phyloP scores from a whole-genome alignment of 2,888 invertebrate species.

The Piscicola geometra region DNA sequence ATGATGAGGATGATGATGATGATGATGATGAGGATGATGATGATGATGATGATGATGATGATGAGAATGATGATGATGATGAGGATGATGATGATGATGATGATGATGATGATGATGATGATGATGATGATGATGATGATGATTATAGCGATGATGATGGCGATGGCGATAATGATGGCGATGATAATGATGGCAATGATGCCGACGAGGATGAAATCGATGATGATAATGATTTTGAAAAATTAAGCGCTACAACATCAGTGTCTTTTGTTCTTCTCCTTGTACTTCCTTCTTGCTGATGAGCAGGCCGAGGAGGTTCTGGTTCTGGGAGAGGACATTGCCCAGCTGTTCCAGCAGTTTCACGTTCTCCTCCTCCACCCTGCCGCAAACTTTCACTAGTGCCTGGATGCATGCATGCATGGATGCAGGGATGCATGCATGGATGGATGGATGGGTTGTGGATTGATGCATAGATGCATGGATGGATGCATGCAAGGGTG shows the following conservation, averaged over 20 bases:
- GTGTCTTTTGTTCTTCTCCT: neutral
- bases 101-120: neutral
- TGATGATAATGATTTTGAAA: too few relatives aligned
- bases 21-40: neutral
- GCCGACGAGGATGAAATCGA: too few relatives aligned
- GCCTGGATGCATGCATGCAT: neutral
- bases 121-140: neutral
- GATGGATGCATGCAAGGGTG: neutral
- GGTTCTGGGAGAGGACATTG: neutral
- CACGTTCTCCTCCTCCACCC: neutral
- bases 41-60: slow-evolving; percentile 6
- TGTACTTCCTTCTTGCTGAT: neutral
- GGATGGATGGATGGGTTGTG: neutral
- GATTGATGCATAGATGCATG: too few relatives aligned
- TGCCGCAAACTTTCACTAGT: neutral
- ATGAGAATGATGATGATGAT: slow-evolving; percentile 6
- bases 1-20: neutral
- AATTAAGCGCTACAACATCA: too few relatives aligned
- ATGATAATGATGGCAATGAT: too few relatives aligned
- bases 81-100: neutral
- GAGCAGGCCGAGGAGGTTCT: neutral
- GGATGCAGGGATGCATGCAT: neutral
- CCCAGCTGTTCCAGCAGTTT: neutral
- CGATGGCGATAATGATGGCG: too few relatives aligned
- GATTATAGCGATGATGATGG: neutral